These are phyloP conservation scores for Ennomos fuscantarius DNA, from an alignment of 2,888 invertebrate genomes.

Conservation along the genomic window DNA sequence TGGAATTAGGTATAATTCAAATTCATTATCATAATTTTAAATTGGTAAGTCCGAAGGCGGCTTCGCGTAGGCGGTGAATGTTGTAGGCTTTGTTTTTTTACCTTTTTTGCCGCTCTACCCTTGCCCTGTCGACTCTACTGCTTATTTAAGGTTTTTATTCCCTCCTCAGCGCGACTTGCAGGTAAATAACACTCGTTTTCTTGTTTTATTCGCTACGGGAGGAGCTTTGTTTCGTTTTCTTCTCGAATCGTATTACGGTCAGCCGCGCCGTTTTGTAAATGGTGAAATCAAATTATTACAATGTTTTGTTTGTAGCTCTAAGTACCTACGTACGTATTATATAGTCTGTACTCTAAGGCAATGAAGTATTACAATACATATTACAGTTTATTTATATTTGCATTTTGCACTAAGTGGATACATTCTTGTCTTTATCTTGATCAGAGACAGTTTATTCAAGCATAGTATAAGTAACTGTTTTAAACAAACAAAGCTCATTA, in stretches of 20 bases:
- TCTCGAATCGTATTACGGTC: constrained; percentile 21
- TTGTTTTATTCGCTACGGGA: constrained; percentile 65
- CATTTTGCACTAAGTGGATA: too few relatives aligned
- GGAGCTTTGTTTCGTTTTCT: constrained; percentile 51
- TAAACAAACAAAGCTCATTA: constrained; percentile 9
- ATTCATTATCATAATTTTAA: constrained; percentile 42
- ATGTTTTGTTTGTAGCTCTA: neutral
- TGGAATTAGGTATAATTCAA: constrained; percentile 29
- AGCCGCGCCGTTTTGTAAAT: constrained; percentile 11
- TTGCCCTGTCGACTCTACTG: constrained; percentile 53
- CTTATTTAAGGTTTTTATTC: constrained; percentile 66
- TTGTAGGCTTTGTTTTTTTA: constrained; percentile 59
- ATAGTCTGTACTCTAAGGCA: too few relatives aligned
- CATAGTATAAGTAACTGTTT: neutral
- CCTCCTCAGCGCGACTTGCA: constrained; percentile 63
- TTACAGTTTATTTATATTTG: too few relatives aligned
- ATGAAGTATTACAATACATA: too few relatives aligned
- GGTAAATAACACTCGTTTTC: constrained; percentile 75
- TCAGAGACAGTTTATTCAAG: too few relatives aligned
- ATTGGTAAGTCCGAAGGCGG: constrained; percentile 46
- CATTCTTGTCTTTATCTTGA: too few relatives aligned
- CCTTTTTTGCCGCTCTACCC: constrained; percentile 78
- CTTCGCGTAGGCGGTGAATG: constrained; percentile 70
- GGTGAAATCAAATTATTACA: neutral
- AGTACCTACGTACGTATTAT: too few relatives aligned